phyloP scores from a whole-genome alignment of 2,888 invertebrate species.

The Phortica okadai region DNA sequence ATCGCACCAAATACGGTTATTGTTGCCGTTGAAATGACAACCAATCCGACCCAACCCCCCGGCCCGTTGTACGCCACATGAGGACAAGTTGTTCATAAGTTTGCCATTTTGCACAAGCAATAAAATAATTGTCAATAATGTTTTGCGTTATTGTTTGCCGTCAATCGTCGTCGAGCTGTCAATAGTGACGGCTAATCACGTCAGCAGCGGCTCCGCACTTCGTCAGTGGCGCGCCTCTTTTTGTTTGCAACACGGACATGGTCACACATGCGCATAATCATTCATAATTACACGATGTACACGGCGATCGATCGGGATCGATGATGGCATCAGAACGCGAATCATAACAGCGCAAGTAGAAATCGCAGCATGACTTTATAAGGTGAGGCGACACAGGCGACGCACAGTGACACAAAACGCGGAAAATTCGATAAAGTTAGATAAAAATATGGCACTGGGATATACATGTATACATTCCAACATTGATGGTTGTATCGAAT shows the following conservation, averaged over 20 bases:
- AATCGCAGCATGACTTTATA: not conserved
- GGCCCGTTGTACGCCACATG: slow-evolving; percentile 55
- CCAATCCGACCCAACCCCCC: slow-evolving; percentile 57
- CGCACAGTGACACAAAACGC: no score
- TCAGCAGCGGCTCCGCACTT: not conserved
- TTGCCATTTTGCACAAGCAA: slow-evolving; percentile 36
- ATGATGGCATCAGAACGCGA: not conserved
- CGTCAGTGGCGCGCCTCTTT: not conserved
- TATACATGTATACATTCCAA: no score
- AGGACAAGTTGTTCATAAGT: not conserved
- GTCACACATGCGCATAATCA: slow-evolving; percentile 62
- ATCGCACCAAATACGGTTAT: slow-evolving; percentile 61
- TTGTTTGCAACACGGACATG: slow-evolving; percentile 35
- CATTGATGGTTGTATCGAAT: no score
- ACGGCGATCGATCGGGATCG: not conserved
- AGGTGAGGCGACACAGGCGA: not conserved
- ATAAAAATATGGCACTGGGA: no score
- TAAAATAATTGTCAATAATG: slow-evolving; percentile 62
- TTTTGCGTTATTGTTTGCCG: slow-evolving; percentile 40
- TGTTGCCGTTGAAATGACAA: not conserved
- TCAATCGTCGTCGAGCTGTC: slow-evolving; percentile 56
- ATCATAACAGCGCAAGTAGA: not conserved
- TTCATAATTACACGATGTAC: slow-evolving; percentile 58
- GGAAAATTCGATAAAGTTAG: no score
- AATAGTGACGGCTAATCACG: slow-evolving; percentile 67